A percentile compares a stretch with the other conserved stretches of the same genome.
Conservation (phyloP, 2,888 invertebrate genomes). For the Vannuccia rotundouncinata region DNA sequence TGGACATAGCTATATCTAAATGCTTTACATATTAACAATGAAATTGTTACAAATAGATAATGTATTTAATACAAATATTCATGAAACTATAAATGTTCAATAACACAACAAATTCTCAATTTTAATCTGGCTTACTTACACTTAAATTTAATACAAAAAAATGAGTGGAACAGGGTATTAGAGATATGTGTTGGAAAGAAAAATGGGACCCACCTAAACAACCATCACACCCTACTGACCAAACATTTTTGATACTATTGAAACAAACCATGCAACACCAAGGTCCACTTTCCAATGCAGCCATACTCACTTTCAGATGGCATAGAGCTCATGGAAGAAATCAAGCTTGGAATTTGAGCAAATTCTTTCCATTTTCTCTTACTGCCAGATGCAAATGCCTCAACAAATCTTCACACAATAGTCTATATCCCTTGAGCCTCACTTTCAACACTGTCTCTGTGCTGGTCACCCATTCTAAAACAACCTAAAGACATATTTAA, state of each 20-base stretch:
- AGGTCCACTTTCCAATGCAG: neutral
- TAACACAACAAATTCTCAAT: neutral
- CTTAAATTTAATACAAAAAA: neutral
- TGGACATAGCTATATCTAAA: too few species aligned
- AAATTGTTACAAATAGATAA: too few species aligned
- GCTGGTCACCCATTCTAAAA: neutral
- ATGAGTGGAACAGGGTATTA: too few species aligned
- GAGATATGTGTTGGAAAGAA: neutral
- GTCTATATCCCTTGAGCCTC: neutral
- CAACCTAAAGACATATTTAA: too few species aligned
- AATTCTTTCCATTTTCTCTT: neutral
- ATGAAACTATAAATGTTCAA: too few species aligned
- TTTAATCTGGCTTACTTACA: neutral
- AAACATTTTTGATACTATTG: neutral
- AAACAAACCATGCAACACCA: neutral
- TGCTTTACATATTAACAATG: too few species aligned
- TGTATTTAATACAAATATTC: too few species aligned
- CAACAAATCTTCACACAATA: neutral
- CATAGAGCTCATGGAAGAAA: neutral
- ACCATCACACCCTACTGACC: neutral
- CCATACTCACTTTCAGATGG: neutral
- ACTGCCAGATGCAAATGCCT: neutral
- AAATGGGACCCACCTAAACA: neutral
- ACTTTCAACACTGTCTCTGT: neutral
- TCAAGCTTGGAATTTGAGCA: neutral